Evolutionary conservation across 2,797 vertebrate genomes (phyloP).

Genomic region (Phaenicophaeus curvirostris): DNA sequence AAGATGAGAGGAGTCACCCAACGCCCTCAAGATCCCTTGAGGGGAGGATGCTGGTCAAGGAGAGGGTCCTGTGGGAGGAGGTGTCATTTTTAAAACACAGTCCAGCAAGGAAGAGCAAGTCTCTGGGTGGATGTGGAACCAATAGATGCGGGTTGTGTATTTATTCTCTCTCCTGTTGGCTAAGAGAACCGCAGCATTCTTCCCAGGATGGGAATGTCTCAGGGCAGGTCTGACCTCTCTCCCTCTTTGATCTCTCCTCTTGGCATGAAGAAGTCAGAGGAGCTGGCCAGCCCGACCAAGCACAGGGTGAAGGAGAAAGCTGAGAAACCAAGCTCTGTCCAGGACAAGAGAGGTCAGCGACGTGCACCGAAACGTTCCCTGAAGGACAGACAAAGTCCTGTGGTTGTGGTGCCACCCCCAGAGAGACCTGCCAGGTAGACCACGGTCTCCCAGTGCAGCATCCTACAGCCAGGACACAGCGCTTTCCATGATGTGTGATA

Average conservation of each 20-base stretch:
- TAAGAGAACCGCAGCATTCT: not conserved
- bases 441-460: too few species aligned
- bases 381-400: slow-evolving; percentile 47
- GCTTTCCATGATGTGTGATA: too few species aligned
- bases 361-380: not conserved
- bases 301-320: slow-evolving; percentile 65
- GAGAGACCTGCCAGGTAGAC: slow-evolving; percentile 71
- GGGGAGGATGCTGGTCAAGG: not conserved
- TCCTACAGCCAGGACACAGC: not conserved
- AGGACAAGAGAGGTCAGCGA: slow-evolving; percentile 35
- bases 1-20: too few species aligned
- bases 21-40: too few species aligned
- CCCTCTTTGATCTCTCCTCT: not conserved
- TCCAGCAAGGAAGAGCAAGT: not conserved
- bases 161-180: not conserved
- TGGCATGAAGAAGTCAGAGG: slow-evolving; percentile 50
- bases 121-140: not conserved
- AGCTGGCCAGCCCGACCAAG: slow-evolving; percentile 11
- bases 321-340: slow-evolving; percentile 1
- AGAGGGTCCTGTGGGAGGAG: too few species aligned
- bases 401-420: not conserved
- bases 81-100: not conserved
- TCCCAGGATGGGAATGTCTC: not conserved
- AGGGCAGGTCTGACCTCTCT: not conserved
- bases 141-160: too few species aligned